Evolutionary conservation across 2,113 vertebrate species (phyloP).

Genomic region (Verasper variegatus): DNA sequence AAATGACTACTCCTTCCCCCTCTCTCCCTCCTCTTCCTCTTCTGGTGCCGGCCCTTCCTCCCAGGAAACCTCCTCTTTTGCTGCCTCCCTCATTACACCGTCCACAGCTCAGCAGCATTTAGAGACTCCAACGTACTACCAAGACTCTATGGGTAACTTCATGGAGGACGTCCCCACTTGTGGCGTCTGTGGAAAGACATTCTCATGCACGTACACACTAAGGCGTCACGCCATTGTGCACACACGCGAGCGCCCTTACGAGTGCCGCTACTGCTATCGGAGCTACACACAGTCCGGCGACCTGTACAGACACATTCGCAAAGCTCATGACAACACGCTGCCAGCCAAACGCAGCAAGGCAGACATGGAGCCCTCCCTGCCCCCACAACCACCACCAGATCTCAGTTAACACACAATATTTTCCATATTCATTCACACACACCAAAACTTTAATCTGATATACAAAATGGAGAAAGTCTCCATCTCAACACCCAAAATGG

Average conservation of each 20-base stretch:
- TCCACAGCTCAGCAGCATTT: constrained; percentile 68
- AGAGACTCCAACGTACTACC: constrained; percentile 82
- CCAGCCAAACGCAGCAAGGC: constrained; percentile 86
- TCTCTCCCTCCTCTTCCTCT: constrained; percentile 79
- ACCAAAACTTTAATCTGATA: neutral
- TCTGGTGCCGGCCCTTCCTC: constrained; percentile 69
- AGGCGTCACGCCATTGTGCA: constrained; percentile 93
- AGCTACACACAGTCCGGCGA: constrained; percentile 96
- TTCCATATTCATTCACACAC: too few species aligned
- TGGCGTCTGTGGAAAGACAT: constrained; percentile 92
- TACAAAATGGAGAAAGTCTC: neutral
- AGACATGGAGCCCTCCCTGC: constrained; percentile 71
- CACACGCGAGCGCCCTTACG: constrained; percentile 91
- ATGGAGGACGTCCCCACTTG: constrained; percentile 93
- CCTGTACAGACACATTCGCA: constrained; percentile 93
- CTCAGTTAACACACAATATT: neutral
- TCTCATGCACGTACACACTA: constrained; percentile 93
- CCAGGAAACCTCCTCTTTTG: constrained; percentile 69
- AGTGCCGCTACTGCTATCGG: constrained; percentile 93
- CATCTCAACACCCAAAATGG: neutral
- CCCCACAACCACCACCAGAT: constrained; percentile 10
- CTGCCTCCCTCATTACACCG: constrained; percentile 64
- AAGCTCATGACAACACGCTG: constrained; percentile 88
- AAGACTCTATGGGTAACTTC: constrained; percentile 85
- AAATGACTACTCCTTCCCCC: constrained; percentile 74